phyloP scores from a whole-genome alignment of 2,113 vertebrate species.

The Terrapene triunguis region DNA sequence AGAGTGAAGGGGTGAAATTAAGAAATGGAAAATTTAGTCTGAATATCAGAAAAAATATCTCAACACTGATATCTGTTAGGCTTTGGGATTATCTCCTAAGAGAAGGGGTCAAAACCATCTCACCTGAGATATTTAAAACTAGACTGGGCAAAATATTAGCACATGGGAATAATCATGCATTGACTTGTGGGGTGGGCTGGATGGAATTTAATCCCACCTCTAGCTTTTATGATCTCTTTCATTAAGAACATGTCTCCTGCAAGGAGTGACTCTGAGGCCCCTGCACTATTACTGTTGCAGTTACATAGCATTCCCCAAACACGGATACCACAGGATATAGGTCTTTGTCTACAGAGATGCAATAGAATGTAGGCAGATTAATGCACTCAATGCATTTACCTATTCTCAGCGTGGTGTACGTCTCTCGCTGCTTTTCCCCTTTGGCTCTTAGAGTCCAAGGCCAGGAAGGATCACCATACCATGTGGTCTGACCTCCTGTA shows the following conservation, averaged over 20 bases:
- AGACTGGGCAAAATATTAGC: neutral
- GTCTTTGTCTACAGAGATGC: neutral
- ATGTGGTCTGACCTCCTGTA: neutral
- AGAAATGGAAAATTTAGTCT: neutral
- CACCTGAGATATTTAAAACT: neutral
- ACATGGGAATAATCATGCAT: neutral
- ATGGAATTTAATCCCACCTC: neutral
- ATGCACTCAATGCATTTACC: neutral
- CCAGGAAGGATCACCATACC: neutral
- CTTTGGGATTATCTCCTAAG: neutral
- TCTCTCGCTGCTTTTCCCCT: neutral
- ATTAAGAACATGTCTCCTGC: neutral
- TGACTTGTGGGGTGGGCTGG: neutral
- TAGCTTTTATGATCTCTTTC: neutral
- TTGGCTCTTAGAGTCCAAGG: neutral
- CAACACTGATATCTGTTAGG: neutral
- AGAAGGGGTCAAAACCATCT: neutral
- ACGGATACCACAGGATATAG: neutral
- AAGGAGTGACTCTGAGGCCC: neutral
- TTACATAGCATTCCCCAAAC: neutral
- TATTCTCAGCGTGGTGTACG: neutral
- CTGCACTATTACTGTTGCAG: neutral
- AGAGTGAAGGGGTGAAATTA: neutral
- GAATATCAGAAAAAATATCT: neutral
- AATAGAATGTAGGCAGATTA: neutral